Evolutionary conservation across 2,888 invertebrate genomes (phyloP), one percentile per base, ranked within the genome.

Genomic region (Fabriciana adippe): DNA sequence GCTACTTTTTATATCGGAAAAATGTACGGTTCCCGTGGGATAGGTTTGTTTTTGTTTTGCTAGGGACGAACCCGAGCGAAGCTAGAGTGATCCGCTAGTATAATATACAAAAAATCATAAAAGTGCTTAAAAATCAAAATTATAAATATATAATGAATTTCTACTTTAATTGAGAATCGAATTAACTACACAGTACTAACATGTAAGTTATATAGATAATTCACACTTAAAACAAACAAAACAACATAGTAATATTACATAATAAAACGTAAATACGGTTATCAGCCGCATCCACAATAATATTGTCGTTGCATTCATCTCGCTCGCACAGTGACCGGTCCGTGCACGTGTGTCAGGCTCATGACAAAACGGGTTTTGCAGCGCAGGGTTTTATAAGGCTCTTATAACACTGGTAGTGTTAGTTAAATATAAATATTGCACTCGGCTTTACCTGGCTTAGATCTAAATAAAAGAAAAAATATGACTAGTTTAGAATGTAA

Each of bases 341-440:
- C 80, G 82, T 90, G 92, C 92, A 92, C 92, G 92, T 92, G 92
- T 90, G 88, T 86, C 85, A 72, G 66, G 59, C 64, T 69, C 69
- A 67, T 74, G 79, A 77, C 79, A 82, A 86, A 90, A 92, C 92
- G 82, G 87, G 92, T 92, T 92, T 86, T 76, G 81, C 81, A 82
- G 81, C 80, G 77, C 80, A 77, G 75, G 75, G 77, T 79, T 81
- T 85, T 75, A 85, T 87, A 86, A 81, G 80, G 71, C 73, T 84
- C 83, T 85, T 81, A 85, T 86, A 79, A 13, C 47, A 59, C 47
- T 41, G 35, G 35, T 1, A 41, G 35, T 41, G 35, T 41, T 41
- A 15, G 16, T 51, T 51, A 51, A 16, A 51, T 51, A 51, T 51
- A 51, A 16, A 6, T 16, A 16, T 16, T 16, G 16, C 50, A 16